Conservation (phyloP, 1,140 invertebrate genomes). For the Drosophila nikananu region DNA sequence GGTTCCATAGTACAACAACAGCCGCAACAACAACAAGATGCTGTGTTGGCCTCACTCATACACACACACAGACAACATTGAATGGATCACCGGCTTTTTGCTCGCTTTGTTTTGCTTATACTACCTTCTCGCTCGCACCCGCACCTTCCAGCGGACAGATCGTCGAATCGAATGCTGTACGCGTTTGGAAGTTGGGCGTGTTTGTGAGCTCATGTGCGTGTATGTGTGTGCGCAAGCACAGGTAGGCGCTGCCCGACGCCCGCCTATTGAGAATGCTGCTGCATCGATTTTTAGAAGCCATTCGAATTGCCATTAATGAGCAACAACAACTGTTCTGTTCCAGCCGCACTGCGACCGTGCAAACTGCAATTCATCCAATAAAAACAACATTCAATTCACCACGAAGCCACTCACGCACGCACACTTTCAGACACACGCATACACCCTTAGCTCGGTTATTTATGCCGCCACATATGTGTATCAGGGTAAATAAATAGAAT, state of each 20-base stretch:
- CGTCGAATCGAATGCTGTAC: conserved; percentile 52
- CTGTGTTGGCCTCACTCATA: conserved; percentile 66
- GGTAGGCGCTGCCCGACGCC: conserved; percentile 26
- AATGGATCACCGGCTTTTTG: conserved; percentile 83
- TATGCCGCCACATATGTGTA: conserved; percentile 36
- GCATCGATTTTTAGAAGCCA: conserved; percentile 54
- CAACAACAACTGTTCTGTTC: conserved; percentile 14
- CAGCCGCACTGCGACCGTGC: conserved; percentile 25
- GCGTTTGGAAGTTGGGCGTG: conserved; percentile 46
- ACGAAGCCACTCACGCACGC: conserved; percentile 38
- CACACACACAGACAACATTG: conserved; percentile 32
- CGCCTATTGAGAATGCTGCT: conserved; percentile 32
- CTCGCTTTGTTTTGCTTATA: conserved; percentile 75
- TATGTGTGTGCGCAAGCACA: conserved; percentile 20
- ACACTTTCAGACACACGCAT: conserved; percentile 12
- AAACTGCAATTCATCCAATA: conserved; percentile 39
- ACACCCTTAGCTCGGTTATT: conserved; percentile 20
- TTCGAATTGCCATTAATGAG: conserved; percentile 53
- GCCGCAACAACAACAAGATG: conserved; percentile 46
- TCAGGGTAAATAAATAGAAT: conserved; percentile 76
- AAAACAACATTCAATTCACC: conserved; percentile 61
- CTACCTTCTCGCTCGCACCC: conserved; percentile 59
- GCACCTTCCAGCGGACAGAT: conserved; percentile 35
- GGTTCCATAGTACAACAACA: conserved; percentile 59
- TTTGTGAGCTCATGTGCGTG: conserved; percentile 28